Evolutionary conservation across 2,888 invertebrate species (phyloP), one percentile per base, ranked within the genome.

Genomic region (Pammene aurita): DNA sequence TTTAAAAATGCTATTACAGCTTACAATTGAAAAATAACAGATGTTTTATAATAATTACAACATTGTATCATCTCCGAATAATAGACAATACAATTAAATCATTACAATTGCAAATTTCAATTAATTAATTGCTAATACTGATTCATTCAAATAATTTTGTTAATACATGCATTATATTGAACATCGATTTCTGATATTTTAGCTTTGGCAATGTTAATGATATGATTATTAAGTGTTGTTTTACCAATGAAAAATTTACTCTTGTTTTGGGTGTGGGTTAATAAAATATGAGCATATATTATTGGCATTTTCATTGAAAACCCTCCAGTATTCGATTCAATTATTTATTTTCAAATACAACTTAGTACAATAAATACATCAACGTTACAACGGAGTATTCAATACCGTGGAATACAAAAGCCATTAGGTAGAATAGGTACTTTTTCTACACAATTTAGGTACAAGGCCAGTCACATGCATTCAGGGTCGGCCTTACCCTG

Each of bases 381-480:
- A 87, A 87, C 83, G 82, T 77, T 83, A 74, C 82, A 86, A 85
- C 81, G 80, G 85, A 86, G 85, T 88, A 89, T 87, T 88, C 77
- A 76, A 75, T 75, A 75, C 74, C 71, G 61, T 66, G 56, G 71
- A 71, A 75, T 75, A 71, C 71, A 57, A 56, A 62, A 63, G 44
- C 52, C 14, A 14, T 41, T 11, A 13, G 26, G 35, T 26, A 34
- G 5, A 9, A n/a, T 54, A 34, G 50, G 26, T 57, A 57, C 56
- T 13, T 18, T 38, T 14, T 5, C 48, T 35, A 18, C 16, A 38
- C 5, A 34, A 13, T n/a, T n/a, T 7, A 26, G 26, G 26, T 4
- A 26, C 42, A 14, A 18, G 26, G 26, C 26, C n/a, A 44, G n/a
- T 42, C 18, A 18, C 2, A 7, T 35, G n/a, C n/a, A n/a, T n/a